Percentiles rank a stretch among this genome's conserved stretches.
These are phyloP conservation scores for Julus scandinavius DNA, from an alignment of 2,888 invertebrate species.

Conservation along the genomic window DNA sequence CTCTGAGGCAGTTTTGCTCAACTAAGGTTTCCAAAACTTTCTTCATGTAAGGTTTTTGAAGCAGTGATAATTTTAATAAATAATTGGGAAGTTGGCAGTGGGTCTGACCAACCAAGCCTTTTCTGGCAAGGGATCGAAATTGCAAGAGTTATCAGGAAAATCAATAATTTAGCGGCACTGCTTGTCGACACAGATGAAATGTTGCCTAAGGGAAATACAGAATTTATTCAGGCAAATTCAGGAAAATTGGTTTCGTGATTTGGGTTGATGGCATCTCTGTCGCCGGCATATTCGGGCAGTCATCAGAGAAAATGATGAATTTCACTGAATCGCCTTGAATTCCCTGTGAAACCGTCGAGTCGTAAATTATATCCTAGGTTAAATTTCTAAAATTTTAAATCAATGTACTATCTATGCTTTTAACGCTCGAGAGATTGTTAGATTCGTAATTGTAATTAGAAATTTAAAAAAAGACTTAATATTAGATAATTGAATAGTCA, in stretches of 20 bases:
- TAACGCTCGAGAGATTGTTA: too few species aligned
- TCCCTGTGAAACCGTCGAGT: too few species aligned
- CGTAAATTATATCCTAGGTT: too few species aligned
- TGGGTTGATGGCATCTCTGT: background rate
- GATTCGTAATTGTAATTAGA: too few species aligned
- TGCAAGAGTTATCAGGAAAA: background rate
- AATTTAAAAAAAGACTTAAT: too few species aligned
- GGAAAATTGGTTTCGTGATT: constrained; percentile 31
- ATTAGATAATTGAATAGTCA: too few species aligned
- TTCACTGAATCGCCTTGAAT: too few species aligned
- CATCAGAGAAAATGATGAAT: background rate
- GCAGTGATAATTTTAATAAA: background rate
- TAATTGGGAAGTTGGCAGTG: background rate
- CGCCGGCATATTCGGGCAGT: background rate
- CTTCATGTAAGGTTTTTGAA: background rate
- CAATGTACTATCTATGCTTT: too few species aligned
- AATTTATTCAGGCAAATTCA: constrained; percentile 41
- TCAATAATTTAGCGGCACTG: constrained; percentile 21
- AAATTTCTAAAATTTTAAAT: too few species aligned
- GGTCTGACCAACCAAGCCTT: background rate
- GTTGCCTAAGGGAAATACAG: background rate
- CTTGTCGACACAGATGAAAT: constrained; percentile 14
- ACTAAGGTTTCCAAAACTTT: too few species aligned
- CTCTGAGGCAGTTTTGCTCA: too few species aligned
- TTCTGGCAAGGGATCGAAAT: background rate